Evolutionary conservation across 2,113 vertebrate species (phyloP), one percentile per base, ranked within the genome.

Genomic region (Myiopsitta monachus): DNA sequence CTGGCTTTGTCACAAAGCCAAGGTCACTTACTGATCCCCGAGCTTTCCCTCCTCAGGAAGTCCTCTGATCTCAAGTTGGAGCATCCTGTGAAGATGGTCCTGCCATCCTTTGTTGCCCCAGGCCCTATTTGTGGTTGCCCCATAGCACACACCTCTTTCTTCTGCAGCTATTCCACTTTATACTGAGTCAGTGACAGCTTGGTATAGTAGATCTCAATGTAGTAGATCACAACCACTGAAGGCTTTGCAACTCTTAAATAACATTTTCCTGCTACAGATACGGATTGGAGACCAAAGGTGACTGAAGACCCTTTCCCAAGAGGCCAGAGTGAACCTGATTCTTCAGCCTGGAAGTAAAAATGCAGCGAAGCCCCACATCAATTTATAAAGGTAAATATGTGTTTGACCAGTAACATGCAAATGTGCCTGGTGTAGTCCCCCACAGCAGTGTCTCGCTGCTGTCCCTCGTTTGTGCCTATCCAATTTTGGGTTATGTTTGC

Each of bases 181-280:
- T 52, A 76, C 63, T 28, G 86, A 95, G 79, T 76, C 84, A 63
- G 51, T 36, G 39, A 41, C 68, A 91, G 64, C 77, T 95, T 76
- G 39, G 47, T 18, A 10, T 4, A 74, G 47, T 4, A 88, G 52
- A 85, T 78, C 52, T 72, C 49, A 89, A 87, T 17, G 16, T 4
- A 79, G 47, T 3, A 90, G 52, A 83, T 86, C 49, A 76, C 52
- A 91, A 90, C 77, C 24, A 46, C 24, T 23, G n/a, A 92, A 88
- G 52, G 94, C 90, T 81, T 92, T 88, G 39, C n/a, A 92, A 94
- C 92, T 84, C 22, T 88, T 11, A 92, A 69, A 64, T 44, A 79
- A 38, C 23, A 7, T 83, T 82, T 91, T 93, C 18, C 30, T 87
- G 15, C 22, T 16, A 43, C 30, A 8, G 70, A 4, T 46, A 24